Percentiles rank a stretch among this genome's conserved stretches.
phyloP scores from a whole-genome alignment of 2,888 invertebrate species.

The Sussaba pulchella region DNA sequence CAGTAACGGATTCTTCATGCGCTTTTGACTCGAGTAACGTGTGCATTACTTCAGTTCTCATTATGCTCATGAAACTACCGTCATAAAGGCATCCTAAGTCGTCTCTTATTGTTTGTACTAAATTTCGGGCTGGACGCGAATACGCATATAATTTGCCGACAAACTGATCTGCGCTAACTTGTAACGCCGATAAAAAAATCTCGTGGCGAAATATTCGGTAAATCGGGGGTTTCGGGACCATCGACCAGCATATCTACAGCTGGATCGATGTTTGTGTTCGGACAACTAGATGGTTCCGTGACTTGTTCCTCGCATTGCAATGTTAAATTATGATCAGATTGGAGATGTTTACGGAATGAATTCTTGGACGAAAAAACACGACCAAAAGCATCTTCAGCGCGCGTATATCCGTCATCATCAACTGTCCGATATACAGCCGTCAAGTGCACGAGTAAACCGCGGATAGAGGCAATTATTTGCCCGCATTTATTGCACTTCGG shows the following conservation, averaged over 20 bases:
- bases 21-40: conserved; percentile 17
- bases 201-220: conserved; percentile 2
- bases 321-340: conserved; percentile 23
- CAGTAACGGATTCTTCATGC: conserved; percentile 1
- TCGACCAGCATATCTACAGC: conserved; percentile 9
- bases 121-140: conserved; percentile 32
- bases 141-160: conserved; percentile 29
- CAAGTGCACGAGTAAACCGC: conserved; percentile 31
- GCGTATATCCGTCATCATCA: conserved; percentile 28
- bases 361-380: conserved; percentile 15
- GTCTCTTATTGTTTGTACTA: conserved; percentile 36
- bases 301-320: conserved; percentile 22
- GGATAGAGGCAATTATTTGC: conserved; percentile 27
- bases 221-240: conserved; percentile 18
- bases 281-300: not conserved
- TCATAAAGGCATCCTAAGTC: conserved; percentile 21
- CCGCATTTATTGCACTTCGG: conserved; percentile 42
- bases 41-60: conserved; percentile 21
- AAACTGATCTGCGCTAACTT: conserved; percentile 25
- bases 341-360: conserved; percentile 36
- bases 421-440: conserved; percentile 17
- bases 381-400: conserved; percentile 32
- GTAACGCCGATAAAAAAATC: conserved; percentile 30
- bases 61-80: conserved; percentile 20
- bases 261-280: not conserved